Evolutionary conservation across 2,797 vertebrate species (phyloP).

Genomic region (Hirundo rustica): DNA sequence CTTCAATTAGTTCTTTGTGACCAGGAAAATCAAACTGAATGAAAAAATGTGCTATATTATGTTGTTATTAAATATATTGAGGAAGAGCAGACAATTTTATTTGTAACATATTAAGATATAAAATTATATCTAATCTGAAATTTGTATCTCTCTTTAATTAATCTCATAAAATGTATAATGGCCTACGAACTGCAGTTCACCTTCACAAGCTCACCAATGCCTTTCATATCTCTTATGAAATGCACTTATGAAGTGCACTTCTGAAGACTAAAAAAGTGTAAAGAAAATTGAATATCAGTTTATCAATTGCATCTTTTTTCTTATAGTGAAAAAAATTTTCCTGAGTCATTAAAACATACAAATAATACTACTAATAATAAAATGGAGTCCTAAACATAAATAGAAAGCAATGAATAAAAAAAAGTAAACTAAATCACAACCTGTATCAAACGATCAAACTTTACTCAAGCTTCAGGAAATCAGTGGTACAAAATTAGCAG

Average conservation of each 20-base stretch:
- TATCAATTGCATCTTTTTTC: background rate
- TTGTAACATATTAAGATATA: background rate
- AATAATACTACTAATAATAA: background rate
- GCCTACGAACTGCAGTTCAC: background rate
- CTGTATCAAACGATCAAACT: background rate
- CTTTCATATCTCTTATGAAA: background rate
- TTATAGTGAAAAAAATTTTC: background rate
- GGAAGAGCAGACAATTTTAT: background rate
- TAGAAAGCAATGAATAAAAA: background rate
- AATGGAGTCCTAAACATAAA: background rate
- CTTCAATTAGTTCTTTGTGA: background rate
- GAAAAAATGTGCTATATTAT: background rate
- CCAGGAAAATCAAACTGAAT: background rate
- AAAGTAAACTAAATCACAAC: background rate
- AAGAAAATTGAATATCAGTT: background rate
- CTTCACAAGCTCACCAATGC: background rate
- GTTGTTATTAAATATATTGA: background rate
- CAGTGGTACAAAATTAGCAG: background rate
- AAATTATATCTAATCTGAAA: background rate
- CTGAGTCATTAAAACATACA: background rate
- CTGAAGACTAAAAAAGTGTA: background rate
- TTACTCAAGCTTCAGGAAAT: background rate
- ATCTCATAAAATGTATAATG: background rate
- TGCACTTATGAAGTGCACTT: background rate
- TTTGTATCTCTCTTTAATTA: background rate